Conservation (phyloP, 2,113 vertebrate species). For the Tricholaema leucomelas region DNA sequence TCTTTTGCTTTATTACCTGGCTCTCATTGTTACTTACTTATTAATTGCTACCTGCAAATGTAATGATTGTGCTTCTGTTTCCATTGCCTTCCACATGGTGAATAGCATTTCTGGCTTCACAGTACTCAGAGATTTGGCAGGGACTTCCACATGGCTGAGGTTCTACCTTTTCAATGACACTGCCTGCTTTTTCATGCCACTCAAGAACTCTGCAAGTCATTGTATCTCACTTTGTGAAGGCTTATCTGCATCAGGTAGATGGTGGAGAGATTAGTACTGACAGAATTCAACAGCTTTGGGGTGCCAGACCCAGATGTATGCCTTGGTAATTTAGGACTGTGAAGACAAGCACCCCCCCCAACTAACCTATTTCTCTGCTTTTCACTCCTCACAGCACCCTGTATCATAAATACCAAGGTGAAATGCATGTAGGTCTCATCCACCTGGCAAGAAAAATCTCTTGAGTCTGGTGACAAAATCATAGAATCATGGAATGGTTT, state of each 20-base stretch:
- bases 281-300: not conserved
- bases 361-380: not conserved
- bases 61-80: not conserved
- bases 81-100: not conserved
- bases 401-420: not conserved
- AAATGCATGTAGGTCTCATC: not conserved
- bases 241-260: not conserved
- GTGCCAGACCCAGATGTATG: not conserved
- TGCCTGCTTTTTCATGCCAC: not conserved
- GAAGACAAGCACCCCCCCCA: not conserved
- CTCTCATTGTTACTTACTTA: not conserved
- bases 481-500: too few species aligned
- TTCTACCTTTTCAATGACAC: not conserved
- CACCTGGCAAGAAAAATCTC: not conserved
- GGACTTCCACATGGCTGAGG: not conserved
- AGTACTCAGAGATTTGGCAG: not conserved
- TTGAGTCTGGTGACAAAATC: not conserved
- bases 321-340: not conserved
- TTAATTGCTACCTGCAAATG: not conserved
- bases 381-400: not conserved
- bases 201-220: not conserved
- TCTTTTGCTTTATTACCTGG: not conserved
- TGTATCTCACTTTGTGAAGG: not conserved
- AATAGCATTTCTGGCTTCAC: not conserved
- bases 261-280: not conserved